Evolutionary conservation across 2,888 invertebrate genomes (phyloP), one percentile per base, ranked within the genome.

Genomic region (Gerris lacustris): DNA sequence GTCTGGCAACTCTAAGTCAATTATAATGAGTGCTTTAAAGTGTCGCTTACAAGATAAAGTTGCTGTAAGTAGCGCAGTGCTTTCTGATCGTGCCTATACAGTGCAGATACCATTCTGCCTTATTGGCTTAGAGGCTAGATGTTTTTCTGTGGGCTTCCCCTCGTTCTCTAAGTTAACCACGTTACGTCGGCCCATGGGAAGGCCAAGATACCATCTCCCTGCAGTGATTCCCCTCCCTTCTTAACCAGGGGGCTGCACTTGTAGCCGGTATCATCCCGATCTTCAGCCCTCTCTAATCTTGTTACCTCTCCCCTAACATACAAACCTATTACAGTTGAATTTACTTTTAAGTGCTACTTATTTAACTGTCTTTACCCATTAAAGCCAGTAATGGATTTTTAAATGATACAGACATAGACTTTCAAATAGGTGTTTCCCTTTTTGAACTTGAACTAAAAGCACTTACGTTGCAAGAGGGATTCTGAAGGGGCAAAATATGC

Each of bases 281-380:
- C 55, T 55, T 55, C 11, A 55, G 15, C 55, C 55, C 55, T 55
- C 55, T 15, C 55, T 55, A 55, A 55, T 55, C 55, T 55, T 15
- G 15, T 55, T 55, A 55, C 55, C 15, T 15, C 55, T 15, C 55
- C 55, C 15, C 55, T 55, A 55, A 55, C 55, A 55, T 55, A 55
- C 15, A 55, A 55, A 55, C 55, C 55, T 55, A 55, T 55, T 55
- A 55, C 11, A 15, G 15, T 15, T 11, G 55, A 55, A 55, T 55
- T 55, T 55, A 55, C 55, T 55, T 55, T 55, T 55, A 55, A 55
- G 55, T 55, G 55, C 55, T 55, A 55, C 55, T 55, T 55, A 55
- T 55, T 55, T 55, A 55, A 55, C 55, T 55, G 55, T 55, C 55
- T 55, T 55, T 55, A 55, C 15, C 9, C 55, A 55, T 55, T 55